Evolutionary conservation across 1,140 invertebrate genomes (phyloP).

Genomic region (Lutraria rhynchaena): DNA sequence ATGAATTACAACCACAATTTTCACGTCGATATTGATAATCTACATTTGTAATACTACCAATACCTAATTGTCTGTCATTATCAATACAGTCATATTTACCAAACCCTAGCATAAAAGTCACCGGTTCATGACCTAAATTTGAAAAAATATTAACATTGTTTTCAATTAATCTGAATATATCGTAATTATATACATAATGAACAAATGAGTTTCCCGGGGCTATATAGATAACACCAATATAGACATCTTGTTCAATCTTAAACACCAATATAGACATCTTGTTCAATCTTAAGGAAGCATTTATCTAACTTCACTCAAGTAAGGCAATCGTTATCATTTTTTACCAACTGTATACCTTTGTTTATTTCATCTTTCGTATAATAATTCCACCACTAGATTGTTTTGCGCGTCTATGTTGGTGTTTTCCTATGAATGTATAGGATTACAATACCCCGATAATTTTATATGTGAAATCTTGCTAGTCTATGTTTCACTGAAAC

Average conservation of each 20-base stretch:
- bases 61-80: neutral
- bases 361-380: conserved; percentile 16
- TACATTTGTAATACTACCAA: neutral
- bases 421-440: no score
- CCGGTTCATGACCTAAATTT: neutral
- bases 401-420: conserved; percentile 32
- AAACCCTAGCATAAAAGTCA: conserved; percentile 10
- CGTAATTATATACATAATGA: conserved; percentile 4
- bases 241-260: conserved; percentile 14
- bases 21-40: neutral
- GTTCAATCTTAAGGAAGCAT: no score
- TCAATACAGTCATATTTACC: conserved; percentile 22
- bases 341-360: conserved; percentile 31
- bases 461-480: no score
- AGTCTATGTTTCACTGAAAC: no score
- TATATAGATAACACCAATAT: conserved; percentile 15
- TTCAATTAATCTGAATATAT: conserved; percentile 21
- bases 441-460: no score
- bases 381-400: conserved; percentile 26
- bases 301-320: conserved; percentile 40
- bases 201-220: conserved; percentile 21
- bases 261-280: no score
- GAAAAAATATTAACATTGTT: conserved; percentile 3
- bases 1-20: neutral
- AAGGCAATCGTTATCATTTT: conserved; percentile 28